Evolutionary conservation across 1,140 invertebrate genomes (phyloP), one percentile per base, ranked within the genome.

Genomic region (Philopotamus ludificatus): DNA sequence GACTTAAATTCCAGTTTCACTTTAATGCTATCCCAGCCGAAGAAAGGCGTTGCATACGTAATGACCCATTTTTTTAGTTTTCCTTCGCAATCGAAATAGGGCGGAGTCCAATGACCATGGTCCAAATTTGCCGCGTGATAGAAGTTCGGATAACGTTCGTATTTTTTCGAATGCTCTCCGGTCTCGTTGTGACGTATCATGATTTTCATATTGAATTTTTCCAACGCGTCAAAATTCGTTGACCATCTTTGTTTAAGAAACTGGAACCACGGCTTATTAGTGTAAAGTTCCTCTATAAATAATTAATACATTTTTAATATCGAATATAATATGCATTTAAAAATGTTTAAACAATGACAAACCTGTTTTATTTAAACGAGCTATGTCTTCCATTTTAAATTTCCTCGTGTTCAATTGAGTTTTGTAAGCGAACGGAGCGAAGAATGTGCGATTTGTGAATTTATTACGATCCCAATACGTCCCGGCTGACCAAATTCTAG

Each of bases 381-480:
- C 89, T 72, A 97, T 76, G 80, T 96, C 94, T 79, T 95, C 93
- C 10, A 96, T 78, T 75, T 90, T 91, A 68, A 89, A 94, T 73
- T 93, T 94, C 69, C 89, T 83, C 0, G 87, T 89, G 74, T 93
- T 94, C 15, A 90, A 77, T 55, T 89, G 78, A n/a, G 83, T 88
- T 73, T 94, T 94, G 76, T 94, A 98, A 21, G 95, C 95, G 76
- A 89, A 95, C 0, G 97, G 96, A 16, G 94, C 96, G 78, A 99
- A 99, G 62, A 89, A 85, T 26, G 94, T 93, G 71, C 92, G 77
- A 75, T 96, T 95, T 0, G 92, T 89, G 76, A 98, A 99, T 79
- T 97, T 97, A 74, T 97, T 95, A 44, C 92, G 84, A 73, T 98
- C 95, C 92, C 95, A 99, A 74, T 89, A 97, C 15, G 90, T 93